Conservation (phyloP, 2,113 vertebrate genomes). For the Odobenus rosmarus region DNA sequence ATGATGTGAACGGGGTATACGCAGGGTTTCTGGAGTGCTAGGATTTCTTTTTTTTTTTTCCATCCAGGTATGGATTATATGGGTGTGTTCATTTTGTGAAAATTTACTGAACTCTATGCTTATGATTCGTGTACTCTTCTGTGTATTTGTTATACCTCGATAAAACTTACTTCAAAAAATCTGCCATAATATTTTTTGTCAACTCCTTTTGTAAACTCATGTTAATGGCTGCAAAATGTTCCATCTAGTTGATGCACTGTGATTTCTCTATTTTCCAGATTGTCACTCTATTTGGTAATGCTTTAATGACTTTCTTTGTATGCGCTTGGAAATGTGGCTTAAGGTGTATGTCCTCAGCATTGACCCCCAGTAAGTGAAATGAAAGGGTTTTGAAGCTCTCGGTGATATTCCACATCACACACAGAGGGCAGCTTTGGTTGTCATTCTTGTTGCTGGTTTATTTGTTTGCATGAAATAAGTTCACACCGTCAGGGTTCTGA, state of each 20-base stretch:
- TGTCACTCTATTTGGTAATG: not conserved
- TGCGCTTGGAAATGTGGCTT: not conserved
- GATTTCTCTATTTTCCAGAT: not conserved
- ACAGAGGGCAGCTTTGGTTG: not conserved
- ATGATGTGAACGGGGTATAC: accelerated
- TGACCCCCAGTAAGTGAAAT: not conserved
- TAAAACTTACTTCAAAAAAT: not conserved
- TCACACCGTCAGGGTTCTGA: not conserved
- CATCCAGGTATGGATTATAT: too few relatives aligned
- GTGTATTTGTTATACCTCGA: not conserved
- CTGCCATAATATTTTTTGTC: not conserved
- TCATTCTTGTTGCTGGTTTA: not conserved
- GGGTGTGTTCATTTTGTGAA: not conserved
- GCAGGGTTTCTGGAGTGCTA: not conserved
- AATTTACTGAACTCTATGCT: not conserved
- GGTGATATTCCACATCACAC: not conserved
- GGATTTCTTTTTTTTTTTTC: not conserved
- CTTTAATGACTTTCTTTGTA: not conserved
- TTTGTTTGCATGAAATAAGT: slow-evolving; percentile 46
- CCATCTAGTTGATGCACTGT: too few relatives aligned
- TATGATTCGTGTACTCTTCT: not conserved
- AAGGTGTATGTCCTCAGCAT: slow-evolving; percentile 20
- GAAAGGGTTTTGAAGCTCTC: not conserved
- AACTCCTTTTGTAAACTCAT: not conserved
- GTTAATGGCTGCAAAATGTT: not conserved